Percentiles rank a stretch among this genome's conserved stretches.
Evolutionary conservation across 2,113 vertebrate genomes (phyloP).

Genomic region (Vulpes ferrilata): DNA sequence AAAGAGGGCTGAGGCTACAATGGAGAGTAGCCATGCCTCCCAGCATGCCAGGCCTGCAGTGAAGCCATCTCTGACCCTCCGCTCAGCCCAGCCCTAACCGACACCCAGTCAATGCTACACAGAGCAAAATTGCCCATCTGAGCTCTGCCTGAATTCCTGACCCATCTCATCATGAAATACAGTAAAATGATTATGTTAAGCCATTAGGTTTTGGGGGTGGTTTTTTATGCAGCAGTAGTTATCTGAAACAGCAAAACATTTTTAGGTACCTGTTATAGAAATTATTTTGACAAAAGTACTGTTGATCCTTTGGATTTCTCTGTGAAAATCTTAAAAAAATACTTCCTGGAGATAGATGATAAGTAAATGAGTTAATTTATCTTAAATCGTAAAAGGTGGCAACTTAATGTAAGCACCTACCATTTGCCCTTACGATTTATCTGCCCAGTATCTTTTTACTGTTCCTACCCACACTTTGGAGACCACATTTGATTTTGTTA

Average conservation of each 20-base stretch:
- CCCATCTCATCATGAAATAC: not conserved
- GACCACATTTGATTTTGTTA: constrained; percentile 27
- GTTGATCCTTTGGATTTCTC: not conserved
- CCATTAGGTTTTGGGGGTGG: not conserved
- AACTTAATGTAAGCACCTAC: not conserved
- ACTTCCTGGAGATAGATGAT: not conserved
- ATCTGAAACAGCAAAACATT: not conserved
- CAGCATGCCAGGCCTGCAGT: not conserved
- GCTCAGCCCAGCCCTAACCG: not conserved
- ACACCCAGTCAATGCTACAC: not conserved
- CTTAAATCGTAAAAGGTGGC: not conserved
- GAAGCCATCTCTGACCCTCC: not conserved
- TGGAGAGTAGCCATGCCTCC: not conserved
- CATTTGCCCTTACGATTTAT: not conserved
- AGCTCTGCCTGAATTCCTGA: not conserved
- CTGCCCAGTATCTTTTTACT: not conserved
- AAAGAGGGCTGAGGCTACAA: not conserved
- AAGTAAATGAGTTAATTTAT: not conserved
- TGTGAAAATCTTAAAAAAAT: not conserved
- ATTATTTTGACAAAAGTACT: not conserved
- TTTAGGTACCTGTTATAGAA: not conserved
- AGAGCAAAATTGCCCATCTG: not conserved
- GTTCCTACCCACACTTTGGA: not conserved
- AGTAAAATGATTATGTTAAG: not conserved
- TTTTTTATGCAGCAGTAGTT: not conserved